Evolutionary conservation across 2,113 vertebrate species (phyloP).

Genomic region (western clawed frog (Xenopus tropicalis)): DNA sequence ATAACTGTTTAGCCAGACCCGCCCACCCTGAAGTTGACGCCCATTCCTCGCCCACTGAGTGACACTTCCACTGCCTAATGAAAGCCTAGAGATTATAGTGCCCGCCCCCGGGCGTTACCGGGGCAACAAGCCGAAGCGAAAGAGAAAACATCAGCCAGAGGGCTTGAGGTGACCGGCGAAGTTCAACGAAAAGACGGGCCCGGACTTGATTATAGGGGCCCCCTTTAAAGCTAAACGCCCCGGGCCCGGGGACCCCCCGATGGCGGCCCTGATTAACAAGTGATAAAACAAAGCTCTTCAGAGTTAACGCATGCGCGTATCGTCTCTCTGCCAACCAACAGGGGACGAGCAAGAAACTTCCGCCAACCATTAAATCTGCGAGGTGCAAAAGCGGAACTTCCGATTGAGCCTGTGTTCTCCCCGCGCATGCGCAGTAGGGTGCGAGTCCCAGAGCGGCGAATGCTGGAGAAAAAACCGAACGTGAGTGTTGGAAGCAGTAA

Average conservation of each 20-base stretch:
- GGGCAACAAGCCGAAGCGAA: conserved; percentile 36
- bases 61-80: conserved; percentile 22
- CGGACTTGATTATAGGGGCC: no score
- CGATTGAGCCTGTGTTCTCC: no score
- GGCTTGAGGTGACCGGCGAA: neutral
- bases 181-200: no score
- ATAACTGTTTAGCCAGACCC: no score
- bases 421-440: neutral
- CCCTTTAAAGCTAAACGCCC: no score
- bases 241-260: no score
- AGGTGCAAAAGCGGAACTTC: conserved; percentile 2
- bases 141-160: no score
- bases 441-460: neutral
- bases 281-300: no score
- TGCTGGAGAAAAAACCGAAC: conserved; percentile 59
- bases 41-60: conserved; percentile 3
- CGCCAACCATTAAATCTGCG: neutral
- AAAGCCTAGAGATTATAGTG: neutral
- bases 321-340: no score
- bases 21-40: no score
- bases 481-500: conserved; percentile 35
- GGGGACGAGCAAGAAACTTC: neutral
- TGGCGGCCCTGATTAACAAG: no score
- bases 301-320: no score
- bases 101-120: conserved; percentile 38